phyloP scores from a whole-genome alignment of 1,140 invertebrate genomes.

The Riptortus pedestris region DNA sequence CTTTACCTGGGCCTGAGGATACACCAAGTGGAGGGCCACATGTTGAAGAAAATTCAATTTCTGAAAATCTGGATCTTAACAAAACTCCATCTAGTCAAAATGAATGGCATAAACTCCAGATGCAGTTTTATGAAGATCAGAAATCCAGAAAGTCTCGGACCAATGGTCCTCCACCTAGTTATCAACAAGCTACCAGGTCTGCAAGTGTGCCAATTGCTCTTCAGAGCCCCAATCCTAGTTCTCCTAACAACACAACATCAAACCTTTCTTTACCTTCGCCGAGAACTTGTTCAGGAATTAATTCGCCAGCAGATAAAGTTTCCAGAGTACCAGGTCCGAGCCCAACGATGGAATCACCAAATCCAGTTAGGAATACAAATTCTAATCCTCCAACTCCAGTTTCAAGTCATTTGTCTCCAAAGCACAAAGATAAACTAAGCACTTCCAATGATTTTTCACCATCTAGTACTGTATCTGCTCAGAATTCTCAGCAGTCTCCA shows the following conservation, averaged over 20 bases:
- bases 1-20: slow-evolving; percentile 37
- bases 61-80: slow-evolving; percentile 25
- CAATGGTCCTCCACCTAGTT: slow-evolving; percentile 72
- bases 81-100: slow-evolving; percentile 43
- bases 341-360: slow-evolving; percentile 48
- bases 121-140: slow-evolving; percentile 65
- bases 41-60: slow-evolving; percentile 26
- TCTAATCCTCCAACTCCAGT: slow-evolving; percentile 46
- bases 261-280: slow-evolving; percentile 60
- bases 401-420: slow-evolving; percentile 40
- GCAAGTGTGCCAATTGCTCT: slow-evolving; percentile 72
- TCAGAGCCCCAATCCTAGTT: slow-evolving; percentile 58
- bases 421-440: slow-evolving; percentile 37
- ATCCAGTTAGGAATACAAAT: slow-evolving; percentile 36
- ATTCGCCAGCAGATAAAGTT: slow-evolving; percentile 53
- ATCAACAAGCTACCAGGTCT: slow-evolving; percentile 68
- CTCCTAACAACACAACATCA: slow-evolving; percentile 57
- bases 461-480: slow-evolving; percentile 36
- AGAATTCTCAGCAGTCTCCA: slow-evolving; percentile 39
- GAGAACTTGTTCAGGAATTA: slow-evolving; percentile 53
- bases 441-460: slow-evolving; percentile 33
- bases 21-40: slow-evolving; percentile 31
- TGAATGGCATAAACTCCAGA: slow-evolving; percentile 83
- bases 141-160: slow-evolving; percentile 41
- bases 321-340: slow-evolving; percentile 49